phyloP scores from a whole-genome alignment of 2,888 invertebrate genomes.

The Ochlodes sylvanus region DNA sequence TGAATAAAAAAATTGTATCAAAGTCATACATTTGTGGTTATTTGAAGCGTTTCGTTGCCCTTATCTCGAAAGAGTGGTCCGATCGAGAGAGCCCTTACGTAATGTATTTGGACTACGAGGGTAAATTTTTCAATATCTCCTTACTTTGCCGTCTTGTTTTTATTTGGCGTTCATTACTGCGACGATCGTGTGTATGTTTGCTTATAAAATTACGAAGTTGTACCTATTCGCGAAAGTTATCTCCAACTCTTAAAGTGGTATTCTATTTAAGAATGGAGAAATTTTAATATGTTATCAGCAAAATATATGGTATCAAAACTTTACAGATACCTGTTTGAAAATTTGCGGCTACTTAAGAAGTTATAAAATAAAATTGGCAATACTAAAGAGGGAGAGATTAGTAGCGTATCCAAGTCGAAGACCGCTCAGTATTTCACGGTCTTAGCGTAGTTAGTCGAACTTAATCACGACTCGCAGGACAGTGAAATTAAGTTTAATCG shows the following conservation, averaged over 20 bases:
- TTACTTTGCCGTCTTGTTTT: slow-evolving; percentile 34
- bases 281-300: too few species aligned
- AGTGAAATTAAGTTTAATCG: slow-evolving; percentile 83
- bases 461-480: slow-evolving; percentile 66
- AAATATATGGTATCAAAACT: neutral
- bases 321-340: neutral
- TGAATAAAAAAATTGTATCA: slow-evolving; percentile 24
- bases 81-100: slow-evolving; percentile 35
- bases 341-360: neutral
- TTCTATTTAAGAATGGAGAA: too few species aligned
- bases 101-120: slow-evolving; percentile 38
- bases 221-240: neutral
- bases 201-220: neutral
- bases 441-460: slow-evolving; percentile 39
- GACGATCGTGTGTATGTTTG: slow-evolving; percentile 28
- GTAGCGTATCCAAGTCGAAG: slow-evolving; percentile 22
- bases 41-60: slow-evolving; percentile 29
- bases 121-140: slow-evolving; percentile 38
- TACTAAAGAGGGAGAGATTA: slow-evolving; percentile 3
- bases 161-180: slow-evolving; percentile 36
- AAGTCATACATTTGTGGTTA: slow-evolving; percentile 35
- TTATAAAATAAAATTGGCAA: neutral
- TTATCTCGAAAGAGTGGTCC: slow-evolving; percentile 36
- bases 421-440: slow-evolving; percentile 37
- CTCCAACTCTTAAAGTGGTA: neutral